These are phyloP conservation scores for Habrosyne pyritoides DNA, from an alignment of 2,888 invertebrate species.

Conservation along the genomic window DNA sequence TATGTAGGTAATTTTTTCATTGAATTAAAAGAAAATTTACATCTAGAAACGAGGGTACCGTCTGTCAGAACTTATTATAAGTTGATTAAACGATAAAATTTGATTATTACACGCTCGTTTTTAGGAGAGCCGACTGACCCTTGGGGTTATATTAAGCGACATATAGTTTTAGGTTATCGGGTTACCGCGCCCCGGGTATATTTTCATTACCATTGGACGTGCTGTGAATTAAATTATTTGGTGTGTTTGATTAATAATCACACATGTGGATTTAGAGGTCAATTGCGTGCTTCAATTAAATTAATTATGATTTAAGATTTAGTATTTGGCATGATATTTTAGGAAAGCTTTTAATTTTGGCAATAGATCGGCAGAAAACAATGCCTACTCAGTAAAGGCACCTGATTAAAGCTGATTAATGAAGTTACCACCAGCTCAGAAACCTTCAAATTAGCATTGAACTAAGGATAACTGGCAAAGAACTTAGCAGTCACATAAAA, in stretches of 20 bases:
- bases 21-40: neutral
- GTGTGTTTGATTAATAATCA: neutral
- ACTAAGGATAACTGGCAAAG: too few relatives aligned
- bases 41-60: neutral
- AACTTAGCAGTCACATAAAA: too few relatives aligned
- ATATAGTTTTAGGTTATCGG: neutral
- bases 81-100: constrained; percentile 1
- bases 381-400: too few relatives aligned
- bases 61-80: neutral
- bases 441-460: too few relatives aligned
- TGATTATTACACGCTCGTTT: neutral
- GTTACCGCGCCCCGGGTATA: neutral
- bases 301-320: too few relatives aligned
- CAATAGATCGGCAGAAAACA: too few relatives aligned
- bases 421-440: too few relatives aligned
- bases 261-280: too few relatives aligned
- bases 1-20: neutral
- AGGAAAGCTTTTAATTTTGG: too few relatives aligned
- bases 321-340: too few relatives aligned
- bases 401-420: too few relatives aligned
- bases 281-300: too few relatives aligned
- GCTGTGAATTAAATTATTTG: neutral
- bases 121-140: neutral
- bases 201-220: neutral
- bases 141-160: neutral